A percentile compares a stretch with the other conserved stretches of the same genome.
Conservation (phyloP, 2,113 vertebrate genomes). For the Seriola dumerili region DNA sequence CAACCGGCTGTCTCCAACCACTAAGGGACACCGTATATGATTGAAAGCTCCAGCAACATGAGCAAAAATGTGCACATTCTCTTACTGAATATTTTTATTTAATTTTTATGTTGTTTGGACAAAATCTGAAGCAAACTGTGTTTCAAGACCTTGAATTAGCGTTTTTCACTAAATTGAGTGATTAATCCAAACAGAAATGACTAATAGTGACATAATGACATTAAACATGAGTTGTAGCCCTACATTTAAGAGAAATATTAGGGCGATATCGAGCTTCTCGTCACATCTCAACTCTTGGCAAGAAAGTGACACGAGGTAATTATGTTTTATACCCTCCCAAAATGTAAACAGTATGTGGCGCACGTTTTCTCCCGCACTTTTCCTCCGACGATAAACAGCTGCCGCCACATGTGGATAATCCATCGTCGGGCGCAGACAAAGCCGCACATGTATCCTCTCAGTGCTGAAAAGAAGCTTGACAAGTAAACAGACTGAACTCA, state of each 20-base stretch:
- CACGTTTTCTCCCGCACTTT: too few species aligned
- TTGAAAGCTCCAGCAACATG: background rate
- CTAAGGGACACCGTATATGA: background rate
- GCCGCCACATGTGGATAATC: constrained; percentile 52
- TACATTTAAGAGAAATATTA: background rate
- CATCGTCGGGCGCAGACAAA: constrained; percentile 24
- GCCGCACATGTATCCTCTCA: background rate
- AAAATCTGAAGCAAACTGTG: too few species aligned
- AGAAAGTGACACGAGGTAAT: background rate
- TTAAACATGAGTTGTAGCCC: too few species aligned
- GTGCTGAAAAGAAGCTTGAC: constrained; percentile 30
- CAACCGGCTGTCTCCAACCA: background rate
- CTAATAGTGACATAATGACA: background rate
- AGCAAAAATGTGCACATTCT: background rate
- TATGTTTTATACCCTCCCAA: background rate
- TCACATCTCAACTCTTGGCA: background rate
- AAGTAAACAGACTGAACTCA: constrained; percentile 49
- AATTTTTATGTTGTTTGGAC: too few species aligned
- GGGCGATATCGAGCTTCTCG: background rate
- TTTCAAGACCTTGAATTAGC: too few species aligned
- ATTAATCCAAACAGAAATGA: background rate
- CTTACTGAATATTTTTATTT: too few species aligned
- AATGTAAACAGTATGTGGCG: background rate
- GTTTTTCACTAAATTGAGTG: too few species aligned
- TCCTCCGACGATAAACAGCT: constrained; percentile 3